Conservation (phyloP, 2,113 vertebrate genomes). For the Fregetta grallaria region DNA sequence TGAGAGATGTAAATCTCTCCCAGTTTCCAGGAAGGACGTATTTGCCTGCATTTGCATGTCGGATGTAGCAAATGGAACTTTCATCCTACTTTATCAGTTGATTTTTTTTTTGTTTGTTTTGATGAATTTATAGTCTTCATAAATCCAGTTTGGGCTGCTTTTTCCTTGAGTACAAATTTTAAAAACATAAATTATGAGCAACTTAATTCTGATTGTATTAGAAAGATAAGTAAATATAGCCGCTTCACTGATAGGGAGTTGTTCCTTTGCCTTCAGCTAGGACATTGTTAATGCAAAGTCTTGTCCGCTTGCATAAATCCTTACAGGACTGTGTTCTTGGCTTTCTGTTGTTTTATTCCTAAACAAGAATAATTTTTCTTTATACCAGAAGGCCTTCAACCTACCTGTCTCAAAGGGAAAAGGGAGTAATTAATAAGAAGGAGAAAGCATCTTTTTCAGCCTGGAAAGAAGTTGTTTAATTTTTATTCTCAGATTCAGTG, state of each 20-base stretch:
- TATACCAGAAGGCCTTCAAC: background rate
- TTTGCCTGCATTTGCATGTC: background rate
- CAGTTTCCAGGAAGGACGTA: background rate
- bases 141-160: background rate
- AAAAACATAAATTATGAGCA: background rate
- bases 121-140: background rate
- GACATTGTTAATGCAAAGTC: background rate
- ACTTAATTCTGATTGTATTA: background rate
- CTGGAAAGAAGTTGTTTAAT: background rate
- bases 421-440: background rate
- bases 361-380: background rate
- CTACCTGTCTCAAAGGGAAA: background rate
- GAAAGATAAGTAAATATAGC: background rate
- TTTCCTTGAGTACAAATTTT: background rate
- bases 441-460: background rate
- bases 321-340: background rate
- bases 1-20: background rate
- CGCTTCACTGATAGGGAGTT: background rate
- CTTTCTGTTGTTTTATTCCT: background rate
- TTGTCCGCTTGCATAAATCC: background rate
- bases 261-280: background rate
- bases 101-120: background rate
- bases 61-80: background rate
- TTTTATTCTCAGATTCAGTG: background rate
- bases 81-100: background rate